Percentiles rank a stretch among this genome's conserved stretches.
Evolutionary conservation across 2,797 vertebrate genomes (phyloP).

Genomic region (Diplodus puntazzo): DNA sequence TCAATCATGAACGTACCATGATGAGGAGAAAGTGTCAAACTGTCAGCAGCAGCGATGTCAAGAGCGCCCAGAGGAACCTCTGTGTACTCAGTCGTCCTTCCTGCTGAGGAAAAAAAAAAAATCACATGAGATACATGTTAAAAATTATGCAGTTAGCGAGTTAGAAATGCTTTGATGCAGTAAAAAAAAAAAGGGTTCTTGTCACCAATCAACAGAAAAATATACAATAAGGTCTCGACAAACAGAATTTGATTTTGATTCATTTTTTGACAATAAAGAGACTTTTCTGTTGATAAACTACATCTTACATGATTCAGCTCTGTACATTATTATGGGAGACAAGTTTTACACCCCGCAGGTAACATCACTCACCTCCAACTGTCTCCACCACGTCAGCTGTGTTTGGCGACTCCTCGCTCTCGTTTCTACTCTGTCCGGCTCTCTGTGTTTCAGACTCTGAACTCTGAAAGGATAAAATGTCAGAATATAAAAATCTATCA

Average conservation of each 20-base stretch:
- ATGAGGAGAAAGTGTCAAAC: conserved; percentile 89
- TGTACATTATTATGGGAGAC: neutral
- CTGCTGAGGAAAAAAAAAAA: conserved; percentile 49
- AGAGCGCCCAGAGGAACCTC: conserved; percentile 92
- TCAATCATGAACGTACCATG: conserved; percentile 79
- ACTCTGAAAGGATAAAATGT: conserved; percentile 74
- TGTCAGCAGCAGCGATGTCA: conserved; percentile 90
- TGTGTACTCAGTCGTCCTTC: conserved; percentile 88
- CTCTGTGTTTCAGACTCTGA: conserved; percentile 80
- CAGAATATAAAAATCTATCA: conserved; percentile 24
- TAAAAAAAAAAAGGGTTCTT: neutral
- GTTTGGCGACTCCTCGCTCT: conserved; percentile 70
- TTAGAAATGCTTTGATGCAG: neutral
- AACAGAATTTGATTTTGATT: no score
- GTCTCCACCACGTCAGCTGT: conserved; percentile 71
- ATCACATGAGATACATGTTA: neutral
- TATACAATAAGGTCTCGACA: no score
- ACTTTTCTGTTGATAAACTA: neutral
- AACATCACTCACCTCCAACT: conserved; percentile 63
- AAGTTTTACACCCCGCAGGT: neutral
- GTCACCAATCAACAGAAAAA: neutral
- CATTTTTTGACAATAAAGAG: neutral
- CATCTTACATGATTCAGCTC: neutral
- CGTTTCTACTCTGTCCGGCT: conserved; percentile 78
- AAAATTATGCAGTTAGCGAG: neutral